Evolutionary conservation across 2,797 vertebrate species (phyloP).

Genomic region (Rhinophrynus dorsalis): DNA sequence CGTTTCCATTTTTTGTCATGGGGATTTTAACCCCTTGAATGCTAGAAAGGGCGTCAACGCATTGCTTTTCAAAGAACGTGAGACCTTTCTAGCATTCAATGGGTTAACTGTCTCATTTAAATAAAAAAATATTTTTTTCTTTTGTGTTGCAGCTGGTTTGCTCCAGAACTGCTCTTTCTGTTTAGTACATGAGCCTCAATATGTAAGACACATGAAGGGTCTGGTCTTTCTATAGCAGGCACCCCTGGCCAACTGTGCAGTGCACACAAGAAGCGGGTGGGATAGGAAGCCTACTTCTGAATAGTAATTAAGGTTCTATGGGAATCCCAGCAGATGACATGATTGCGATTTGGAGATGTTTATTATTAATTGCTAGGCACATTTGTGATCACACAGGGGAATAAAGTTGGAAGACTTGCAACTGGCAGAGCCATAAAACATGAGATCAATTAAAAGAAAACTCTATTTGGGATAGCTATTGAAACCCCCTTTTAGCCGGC

Average conservation of each 20-base stretch:
- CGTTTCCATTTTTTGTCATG: too few relatives aligned
- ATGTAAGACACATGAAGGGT: too few relatives aligned
- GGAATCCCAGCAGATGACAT: slow-evolving; percentile 96
- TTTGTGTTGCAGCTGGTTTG: too few relatives aligned
- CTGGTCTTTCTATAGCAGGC: background rate
- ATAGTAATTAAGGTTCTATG: slow-evolving; percentile 89
- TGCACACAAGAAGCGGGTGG: slow-evolving; percentile 85
- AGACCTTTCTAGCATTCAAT: too few relatives aligned
- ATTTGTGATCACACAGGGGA: slow-evolving; percentile 53
- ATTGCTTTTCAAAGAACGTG: too few relatives aligned
- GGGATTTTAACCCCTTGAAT: too few relatives aligned
- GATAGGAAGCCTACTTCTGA: slow-evolving; percentile 86
- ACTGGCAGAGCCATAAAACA: slow-evolving; percentile 38
- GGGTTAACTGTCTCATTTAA: too few relatives aligned
- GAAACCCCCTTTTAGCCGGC: slow-evolving; percentile 67
- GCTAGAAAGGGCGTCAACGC: too few relatives aligned
- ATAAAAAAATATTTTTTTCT: too few relatives aligned
- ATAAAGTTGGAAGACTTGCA: slow-evolving; percentile 52
- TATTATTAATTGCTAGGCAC: slow-evolving; percentile 58
- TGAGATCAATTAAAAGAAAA: slow-evolving; percentile 57
- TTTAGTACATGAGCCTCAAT: too few relatives aligned
- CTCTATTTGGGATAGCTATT: slow-evolving; percentile 66
- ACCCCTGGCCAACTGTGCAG: slow-evolving; percentile 79
- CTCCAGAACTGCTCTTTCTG: too few relatives aligned
- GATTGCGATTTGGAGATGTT: slow-evolving; percentile 73